These are phyloP conservation scores for Malacosoma neustria DNA, from an alignment of 2,888 invertebrate genomes.

Conservation along the genomic window DNA sequence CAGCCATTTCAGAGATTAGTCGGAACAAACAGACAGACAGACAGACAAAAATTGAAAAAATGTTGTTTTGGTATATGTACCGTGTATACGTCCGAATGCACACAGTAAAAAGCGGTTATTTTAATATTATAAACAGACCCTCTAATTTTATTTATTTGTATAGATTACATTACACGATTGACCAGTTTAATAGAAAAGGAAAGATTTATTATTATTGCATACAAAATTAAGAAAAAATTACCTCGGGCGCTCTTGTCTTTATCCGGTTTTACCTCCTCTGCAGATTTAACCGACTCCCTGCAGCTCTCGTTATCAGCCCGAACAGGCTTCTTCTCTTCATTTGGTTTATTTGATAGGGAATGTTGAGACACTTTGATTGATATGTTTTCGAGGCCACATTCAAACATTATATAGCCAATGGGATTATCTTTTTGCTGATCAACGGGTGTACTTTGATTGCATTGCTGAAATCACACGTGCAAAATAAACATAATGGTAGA, in stretches of 20 bases:
- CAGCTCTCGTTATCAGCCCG: conserved; percentile 54
- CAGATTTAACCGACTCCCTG: conserved; percentile 63
- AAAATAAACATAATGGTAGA: conserved; percentile 1
- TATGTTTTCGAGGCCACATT: conserved; percentile 94
- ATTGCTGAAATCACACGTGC: conserved; percentile 27
- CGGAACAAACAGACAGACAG: too few species aligned
- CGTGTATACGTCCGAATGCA: too few species aligned
- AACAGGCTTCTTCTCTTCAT: conserved; percentile 70
- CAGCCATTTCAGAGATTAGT: too few species aligned
- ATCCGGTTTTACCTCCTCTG: conserved; percentile 54
- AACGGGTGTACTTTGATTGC: conserved; percentile 46
- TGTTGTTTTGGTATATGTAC: too few species aligned
- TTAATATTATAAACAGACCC: too few species aligned
- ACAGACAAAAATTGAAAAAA: too few species aligned
- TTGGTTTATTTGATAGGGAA: conserved; percentile 84
- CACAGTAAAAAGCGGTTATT: too few species aligned
- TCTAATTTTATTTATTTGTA: too few species aligned
- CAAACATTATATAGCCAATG: conserved; percentile 96
- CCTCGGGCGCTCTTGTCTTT: conserved; percentile 42
- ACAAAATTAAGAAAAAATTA: too few species aligned
- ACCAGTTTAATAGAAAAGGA: too few species aligned
- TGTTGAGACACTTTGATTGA: conserved; percentile 83
- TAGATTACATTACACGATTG: too few species aligned
- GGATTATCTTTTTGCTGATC: conserved; percentile 77
- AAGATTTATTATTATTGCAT: too few species aligned